phyloP scores from a whole-genome alignment of 2,888 invertebrate genomes.

The Apomyelois bistriatella region DNA sequence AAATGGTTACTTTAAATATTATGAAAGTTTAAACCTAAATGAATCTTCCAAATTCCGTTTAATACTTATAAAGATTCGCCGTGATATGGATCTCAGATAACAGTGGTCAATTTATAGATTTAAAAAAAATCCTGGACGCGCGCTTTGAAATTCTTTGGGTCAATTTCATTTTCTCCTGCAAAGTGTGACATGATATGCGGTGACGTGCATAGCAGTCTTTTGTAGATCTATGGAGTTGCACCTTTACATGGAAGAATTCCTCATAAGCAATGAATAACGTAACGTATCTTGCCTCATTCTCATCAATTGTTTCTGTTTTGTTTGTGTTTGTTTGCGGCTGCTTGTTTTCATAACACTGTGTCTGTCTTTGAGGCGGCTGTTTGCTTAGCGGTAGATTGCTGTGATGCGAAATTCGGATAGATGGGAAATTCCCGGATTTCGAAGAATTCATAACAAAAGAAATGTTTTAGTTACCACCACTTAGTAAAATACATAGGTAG shows the following conservation, averaged over 20 bases:
- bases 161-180: no score
- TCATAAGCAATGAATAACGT: slow-evolving; percentile 53
- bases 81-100: no score
- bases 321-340: slow-evolving; percentile 71
- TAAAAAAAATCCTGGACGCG: no score
- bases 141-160: no score
- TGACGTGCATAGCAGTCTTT: no score
- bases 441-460: slow-evolving; percentile 11
- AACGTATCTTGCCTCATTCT: slow-evolving; percentile 49
- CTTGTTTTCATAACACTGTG: slow-evolving; percentile 76
- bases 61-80: no score
- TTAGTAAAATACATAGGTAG: no score
- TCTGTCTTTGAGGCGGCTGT: slow-evolving; percentile 72
- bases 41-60: no score
- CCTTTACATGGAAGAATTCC: slow-evolving; percentile 50
- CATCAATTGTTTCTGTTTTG: slow-evolving; percentile 76
- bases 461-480: background rate
- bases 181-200: no score
- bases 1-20: no score
- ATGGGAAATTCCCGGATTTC: slow-evolving; percentile 36
- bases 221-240: slow-evolving; percentile 27
- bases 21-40: no score
- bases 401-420: slow-evolving; percentile 42
- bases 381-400: slow-evolving; percentile 61
- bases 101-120: no score